Evolutionary conservation across 2,888 invertebrate species (phyloP), one percentile per base, ranked within the genome.

Genomic region (Drosophila putrida): DNA sequence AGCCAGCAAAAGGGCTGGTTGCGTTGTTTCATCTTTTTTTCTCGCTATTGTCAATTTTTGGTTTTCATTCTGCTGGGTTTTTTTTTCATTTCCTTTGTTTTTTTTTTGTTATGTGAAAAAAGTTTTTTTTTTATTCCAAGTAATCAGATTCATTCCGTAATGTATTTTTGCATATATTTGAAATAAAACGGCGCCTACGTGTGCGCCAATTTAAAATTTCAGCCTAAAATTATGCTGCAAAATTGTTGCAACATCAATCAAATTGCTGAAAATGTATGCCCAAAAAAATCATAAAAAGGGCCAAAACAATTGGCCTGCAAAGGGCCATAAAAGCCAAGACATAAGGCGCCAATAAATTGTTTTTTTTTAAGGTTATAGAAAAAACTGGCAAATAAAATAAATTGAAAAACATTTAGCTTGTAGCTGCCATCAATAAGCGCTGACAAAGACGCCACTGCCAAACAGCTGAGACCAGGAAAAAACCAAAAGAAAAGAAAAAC

Each of bases 371-470:
- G 2, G 6, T 31, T 46, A 20, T 36, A 20, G 20, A 20, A 20
- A 20, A 20, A 20, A 58, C 51, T 53, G 76, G 57, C 50, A 78
- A 84, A 88, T 76, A 84, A 89, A 85, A 85, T 85, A 85, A 89
- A 85, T 85, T 89, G 85, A 89, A 85, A 85, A 85, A 87, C 85
- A 89, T 89, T 89, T 85, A 87, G 85, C 84, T 71, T 71, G 69
- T 60, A 65, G 71, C 80, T 68, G 84, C 79, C 82, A 85, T 89
- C 85, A 85, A 85, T 85, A 85, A 85, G 86, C 88, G 83, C 88
- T 80, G 88, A 83, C 83, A 88, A 70, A 77, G 78, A 76, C 77
- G 90, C 79, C 69, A 80, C 81, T 85, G 84, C 84, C 88, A 78
- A 60, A 60, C 78, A 87, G 84, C 85, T 85, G 84, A 87, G 87